Conservation (phyloP, 2,113 vertebrate genomes). For the Agapornis roseicollis region DNA sequence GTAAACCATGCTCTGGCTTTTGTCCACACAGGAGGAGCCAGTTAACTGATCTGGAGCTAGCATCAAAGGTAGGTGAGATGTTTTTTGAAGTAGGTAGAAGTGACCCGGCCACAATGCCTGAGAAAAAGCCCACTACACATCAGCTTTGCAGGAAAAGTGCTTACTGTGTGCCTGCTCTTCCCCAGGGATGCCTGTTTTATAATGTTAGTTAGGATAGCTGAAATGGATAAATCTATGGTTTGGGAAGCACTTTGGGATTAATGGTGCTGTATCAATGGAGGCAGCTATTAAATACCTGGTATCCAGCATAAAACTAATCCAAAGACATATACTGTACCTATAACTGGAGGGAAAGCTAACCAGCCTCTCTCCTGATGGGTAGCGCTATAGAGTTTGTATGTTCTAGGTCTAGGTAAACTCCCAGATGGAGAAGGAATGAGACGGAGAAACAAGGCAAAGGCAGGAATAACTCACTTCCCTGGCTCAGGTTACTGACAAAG, state of each 20-base stretch:
- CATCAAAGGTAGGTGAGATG: background rate
- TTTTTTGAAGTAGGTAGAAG: background rate
- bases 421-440: slow-evolving; percentile 3
- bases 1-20: background rate
- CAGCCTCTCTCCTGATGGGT: background rate
- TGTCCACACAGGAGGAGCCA: background rate
- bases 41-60: background rate
- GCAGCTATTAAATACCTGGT: background rate
- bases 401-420: slow-evolving; percentile 13
- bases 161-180: background rate
- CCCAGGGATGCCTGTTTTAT: background rate
- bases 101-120: background rate
- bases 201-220: background rate
- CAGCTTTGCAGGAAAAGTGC: background rate
- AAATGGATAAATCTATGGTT: background rate
- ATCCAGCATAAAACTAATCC: background rate
- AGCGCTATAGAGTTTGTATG: background rate
- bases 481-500: slow-evolving; percentile 61
- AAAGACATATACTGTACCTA: background rate
- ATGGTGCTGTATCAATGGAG: background rate
- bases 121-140: background rate
- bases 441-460: slow-evolving; percentile 27
- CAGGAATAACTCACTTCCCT: slow-evolving; percentile 64
- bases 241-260: background rate
- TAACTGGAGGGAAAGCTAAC: background rate